Evolutionary conservation across 1,140 invertebrate species (phyloP), one percentile per base, ranked within the genome.

Genomic region (Eumeta japonica): DNA sequence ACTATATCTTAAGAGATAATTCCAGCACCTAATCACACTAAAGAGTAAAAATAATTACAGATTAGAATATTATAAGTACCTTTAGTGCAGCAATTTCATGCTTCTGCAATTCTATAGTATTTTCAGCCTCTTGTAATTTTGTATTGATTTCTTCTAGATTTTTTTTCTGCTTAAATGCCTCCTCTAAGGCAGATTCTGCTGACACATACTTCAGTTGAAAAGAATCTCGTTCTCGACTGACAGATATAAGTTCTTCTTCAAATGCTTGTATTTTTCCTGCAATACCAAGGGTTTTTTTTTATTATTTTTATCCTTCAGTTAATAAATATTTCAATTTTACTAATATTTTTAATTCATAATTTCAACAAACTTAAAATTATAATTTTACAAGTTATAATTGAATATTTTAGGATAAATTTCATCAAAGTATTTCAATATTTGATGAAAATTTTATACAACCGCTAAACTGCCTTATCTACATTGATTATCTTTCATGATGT

Each of bases 131-230:
- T 13, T 39, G 33, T n/a, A 77, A 39, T 41, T 70, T 59, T 19
- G 59, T 49, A 16, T 62, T 62, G 1, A 68, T 30, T 28, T 75
- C 71, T 11, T 66, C 59, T 10, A 75, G 43, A 14, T 53, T 52
- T 50, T 62, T 63, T 33, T 56, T 65, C 34, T 61, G 62, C 33
- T 62, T 75, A 32, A 55, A 67, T 10, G 48, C 50, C 31, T 74
- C 64, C 15, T 73, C 66, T 15, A 68, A 37, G 7, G 55, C 51
- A 10, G 52, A 51, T 28, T 73, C 68, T 15, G 66, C 62, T 0
- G 68, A 73, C 11, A 71, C 68, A 54, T 58, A 71, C 31, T 73
- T 73, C 4, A 73, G 35, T 41, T 71, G 68, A 46, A 51, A 73
- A 37, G 57, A 66, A 33, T 73, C 68, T 43, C 66, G 52, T 3